Base-by-base conservation (phyloP, 1,140 invertebrate species). In the Eufriesea mexicana region DNA sequence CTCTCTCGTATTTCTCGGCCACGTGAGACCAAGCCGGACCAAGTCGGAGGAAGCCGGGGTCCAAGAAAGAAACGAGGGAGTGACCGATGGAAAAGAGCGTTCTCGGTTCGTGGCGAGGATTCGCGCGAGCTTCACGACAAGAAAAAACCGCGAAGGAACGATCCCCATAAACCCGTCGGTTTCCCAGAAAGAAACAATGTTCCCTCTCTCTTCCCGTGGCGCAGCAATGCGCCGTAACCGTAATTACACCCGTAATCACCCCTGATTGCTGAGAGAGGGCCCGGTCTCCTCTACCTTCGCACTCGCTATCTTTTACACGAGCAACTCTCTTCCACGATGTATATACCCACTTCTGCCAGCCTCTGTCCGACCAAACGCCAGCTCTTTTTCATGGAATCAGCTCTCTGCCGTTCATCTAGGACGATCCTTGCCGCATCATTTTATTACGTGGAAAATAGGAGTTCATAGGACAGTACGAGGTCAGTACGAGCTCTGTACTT, bases 101-200 rank as follows among this genome's bases (percentile, higher is more conserved):
- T 49, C 54, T 57, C 5, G 16, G 23, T 45, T 49, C 57, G 68
- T 25, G 4, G 83, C 76, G 70, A 35, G 51, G 59, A 55, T 71
- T 47, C 20, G 84, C 77, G 81, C 16, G 16, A 45, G 66, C 45
- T 76, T 68, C 54, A 82, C 64, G 47, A 83, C 59, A 83, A 89
- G 74, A 88, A 84, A 88, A 83, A 77, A 82, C 86, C 61, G 70
- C 79, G 85, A 86, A 72, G 66, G 80, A 89, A 84, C 59, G 86
- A 84, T 90, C 87, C 85, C 86, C 82, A 88, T 90, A 89, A 90
- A 90, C 76, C 84, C 72, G 71, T 70, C 73, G 61, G 86, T 90
- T 93, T 93, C 92, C 87, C 87, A 92, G 92, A 93, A 92, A 86
- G 89, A 91, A 92, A 92, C 91, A 93, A 92, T 93, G 89, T 83